These are phyloP conservation scores for Motacilla alba DNA, from an alignment of 2,113 vertebrate genomes.

Conservation along the genomic window DNA sequence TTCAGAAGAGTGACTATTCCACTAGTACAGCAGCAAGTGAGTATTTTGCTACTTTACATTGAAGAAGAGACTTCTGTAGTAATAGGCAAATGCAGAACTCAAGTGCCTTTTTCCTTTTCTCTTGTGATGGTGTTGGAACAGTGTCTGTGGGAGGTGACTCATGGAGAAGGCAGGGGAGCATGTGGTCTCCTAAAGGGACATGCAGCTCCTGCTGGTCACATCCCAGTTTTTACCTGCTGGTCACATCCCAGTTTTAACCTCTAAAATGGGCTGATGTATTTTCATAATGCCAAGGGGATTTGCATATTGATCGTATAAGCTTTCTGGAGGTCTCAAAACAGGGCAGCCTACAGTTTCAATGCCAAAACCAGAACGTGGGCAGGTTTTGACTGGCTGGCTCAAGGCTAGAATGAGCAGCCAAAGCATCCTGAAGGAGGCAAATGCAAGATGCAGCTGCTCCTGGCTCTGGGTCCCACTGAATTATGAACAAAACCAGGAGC, in stretches of 20 bases:
- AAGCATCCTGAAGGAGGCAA: constrained; percentile 41
- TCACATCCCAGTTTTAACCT: neutral
- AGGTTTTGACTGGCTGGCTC: constrained; percentile 63
- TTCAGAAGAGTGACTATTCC: neutral
- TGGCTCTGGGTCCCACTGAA: neutral
- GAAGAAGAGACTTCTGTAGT: neutral
- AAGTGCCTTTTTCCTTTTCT: neutral
- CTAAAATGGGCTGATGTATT: neutral
- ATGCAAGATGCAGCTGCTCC: constrained; percentile 33
- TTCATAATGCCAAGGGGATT: constrained; percentile 35
- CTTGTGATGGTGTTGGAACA: neutral
- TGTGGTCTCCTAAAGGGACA: neutral
- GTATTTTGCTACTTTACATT: neutral
- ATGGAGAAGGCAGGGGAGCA: neutral
- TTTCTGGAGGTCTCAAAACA: constrained; percentile 34
- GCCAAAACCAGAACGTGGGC: constrained; percentile 58
- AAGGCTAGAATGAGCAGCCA: constrained; percentile 47
- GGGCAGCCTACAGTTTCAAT: constrained; percentile 29
- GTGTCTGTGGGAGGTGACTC: neutral
- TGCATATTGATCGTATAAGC: constrained; percentile 26
- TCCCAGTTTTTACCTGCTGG: neutral
- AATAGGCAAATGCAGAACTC: neutral
- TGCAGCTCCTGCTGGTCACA: neutral
- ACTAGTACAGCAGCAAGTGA: neutral
- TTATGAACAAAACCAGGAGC: constrained; percentile 39